Evolutionary conservation across 2,888 invertebrate species (phyloP).

Genomic region (Globia sparganii): DNA sequence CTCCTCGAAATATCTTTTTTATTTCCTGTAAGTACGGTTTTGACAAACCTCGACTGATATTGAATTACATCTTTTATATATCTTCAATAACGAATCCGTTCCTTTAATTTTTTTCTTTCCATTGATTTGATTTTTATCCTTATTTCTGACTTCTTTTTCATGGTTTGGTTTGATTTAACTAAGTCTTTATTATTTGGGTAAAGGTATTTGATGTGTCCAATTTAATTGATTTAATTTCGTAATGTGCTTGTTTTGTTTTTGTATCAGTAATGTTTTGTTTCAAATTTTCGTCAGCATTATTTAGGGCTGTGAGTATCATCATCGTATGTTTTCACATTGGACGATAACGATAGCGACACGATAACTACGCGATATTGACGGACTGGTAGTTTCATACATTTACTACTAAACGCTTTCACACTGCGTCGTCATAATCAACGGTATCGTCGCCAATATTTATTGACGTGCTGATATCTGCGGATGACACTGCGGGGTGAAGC

Average conservation of each 20-base stretch:
- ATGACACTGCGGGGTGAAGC: too few relatives aligned
- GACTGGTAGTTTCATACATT: too few relatives aligned
- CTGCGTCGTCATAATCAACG: too few relatives aligned
- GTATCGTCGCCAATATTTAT: too few relatives aligned
- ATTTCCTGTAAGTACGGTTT: conserved; percentile 51
- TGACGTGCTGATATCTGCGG: too few relatives aligned
- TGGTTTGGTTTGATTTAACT: conserved; percentile 5
- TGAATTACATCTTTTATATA: conserved; percentile 56
- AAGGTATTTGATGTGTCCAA: conserved; percentile 22
- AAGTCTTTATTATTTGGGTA: conserved; percentile 21
- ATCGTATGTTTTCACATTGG: neutral
- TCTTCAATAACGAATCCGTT: conserved; percentile 47
- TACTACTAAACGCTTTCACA: too few relatives aligned
- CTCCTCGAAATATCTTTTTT: conserved; percentile 49
- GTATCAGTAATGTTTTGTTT: neutral
- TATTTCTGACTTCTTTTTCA: conserved; percentile 30
- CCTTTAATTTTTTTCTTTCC: conserved; percentile 45
- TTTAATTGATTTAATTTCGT: conserved; percentile 32
- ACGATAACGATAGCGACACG: too few relatives aligned
- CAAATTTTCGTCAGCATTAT: neutral
- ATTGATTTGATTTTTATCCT: conserved; percentile 45
- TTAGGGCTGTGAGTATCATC: neutral
- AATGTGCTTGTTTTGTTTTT: conserved; percentile 10
- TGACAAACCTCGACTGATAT: conserved; percentile 57
- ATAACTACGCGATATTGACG: too few relatives aligned